These are phyloP conservation scores for Maconellicoccus hirsutus DNA, from an alignment of 1,140 invertebrate species.

Conservation along the genomic window DNA sequence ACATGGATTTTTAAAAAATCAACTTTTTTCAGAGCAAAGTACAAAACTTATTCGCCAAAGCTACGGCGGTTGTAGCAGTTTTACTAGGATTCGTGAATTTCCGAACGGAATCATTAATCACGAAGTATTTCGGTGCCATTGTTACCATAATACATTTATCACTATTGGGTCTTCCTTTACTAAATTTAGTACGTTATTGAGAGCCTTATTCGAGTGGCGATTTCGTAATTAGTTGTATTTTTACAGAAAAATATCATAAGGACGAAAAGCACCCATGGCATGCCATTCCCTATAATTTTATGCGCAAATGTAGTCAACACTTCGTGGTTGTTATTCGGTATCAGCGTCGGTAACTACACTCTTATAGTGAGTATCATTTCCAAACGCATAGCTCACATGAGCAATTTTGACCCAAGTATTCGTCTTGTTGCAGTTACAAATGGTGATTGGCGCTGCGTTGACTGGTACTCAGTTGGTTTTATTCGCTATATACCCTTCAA, in stretches of 20 bases:
- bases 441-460: not conserved
- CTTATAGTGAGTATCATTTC: conserved; percentile 8
- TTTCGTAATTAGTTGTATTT: too few species aligned
- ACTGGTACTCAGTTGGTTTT: not conserved
- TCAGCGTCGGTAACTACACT: not conserved
- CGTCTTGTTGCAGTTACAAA: not conserved
- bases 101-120: not conserved
- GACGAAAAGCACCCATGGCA: conserved; percentile 2
- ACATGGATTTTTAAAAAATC: not conserved
- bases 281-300: conserved; percentile 13
- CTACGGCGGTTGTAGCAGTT: not conserved
- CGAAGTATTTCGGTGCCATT: not conserved
- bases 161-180: not conserved
- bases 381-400: not conserved
- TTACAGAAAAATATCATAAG: conserved; percentile 3
- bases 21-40: not conserved
- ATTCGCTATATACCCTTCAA: not conserved
- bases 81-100: conserved; percentile 12
- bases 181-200: not conserved
- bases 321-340: not conserved
- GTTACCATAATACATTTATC: not conserved
- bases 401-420: not conserved
- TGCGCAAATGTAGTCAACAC: not conserved
- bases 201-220: too few species aligned
- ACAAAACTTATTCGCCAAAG: not conserved